A percentile compares a stretch with the other conserved stretches of the same genome.
Evolutionary conservation across 1,140 invertebrate species (phyloP).

Genomic region (Meloidogyne hapla): DNA sequence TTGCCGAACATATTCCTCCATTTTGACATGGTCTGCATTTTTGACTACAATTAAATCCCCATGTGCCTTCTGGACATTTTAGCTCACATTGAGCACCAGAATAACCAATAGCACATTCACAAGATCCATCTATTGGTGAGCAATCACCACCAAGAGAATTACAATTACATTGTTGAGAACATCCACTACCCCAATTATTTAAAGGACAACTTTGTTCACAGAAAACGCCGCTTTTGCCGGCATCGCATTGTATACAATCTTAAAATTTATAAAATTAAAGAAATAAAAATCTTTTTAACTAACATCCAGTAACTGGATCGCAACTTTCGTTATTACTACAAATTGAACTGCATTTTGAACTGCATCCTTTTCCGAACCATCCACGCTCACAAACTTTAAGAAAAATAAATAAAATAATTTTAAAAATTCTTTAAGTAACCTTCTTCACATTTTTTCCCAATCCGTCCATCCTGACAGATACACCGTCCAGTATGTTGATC

Average conservation of each 20-base stretch:
- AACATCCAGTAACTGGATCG: constrained; percentile 72
- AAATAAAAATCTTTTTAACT: not conserved
- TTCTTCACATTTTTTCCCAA: constrained; percentile 56
- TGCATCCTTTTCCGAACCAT: constrained; percentile 57
- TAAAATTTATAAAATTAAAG: not conserved
- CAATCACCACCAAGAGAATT: constrained; percentile 35
- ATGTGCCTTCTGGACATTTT: constrained; percentile 67
- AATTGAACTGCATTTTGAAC: constrained; percentile 69
- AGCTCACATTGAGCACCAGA: constrained; percentile 54
- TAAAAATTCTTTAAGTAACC: constrained; percentile 33
- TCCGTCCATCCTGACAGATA: constrained; percentile 57
- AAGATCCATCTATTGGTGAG: constrained; percentile 64
- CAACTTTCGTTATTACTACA: constrained; percentile 82
- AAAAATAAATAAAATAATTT: not conserved
- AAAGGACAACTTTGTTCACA: constrained; percentile 75
- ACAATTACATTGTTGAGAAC: constrained; percentile 41
- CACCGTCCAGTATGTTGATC: constrained; percentile 60
- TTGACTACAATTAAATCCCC: constrained; percentile 67
- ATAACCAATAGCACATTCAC: constrained; percentile 64
- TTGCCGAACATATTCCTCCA: constrained; percentile 72
- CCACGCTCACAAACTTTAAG: constrained; percentile 56
- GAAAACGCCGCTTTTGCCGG: constrained; percentile 78
- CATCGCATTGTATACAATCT: constrained; percentile 73
- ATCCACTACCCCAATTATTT: constrained; percentile 38
- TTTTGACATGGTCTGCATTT: constrained; percentile 52